Conservation (phyloP, 2,797 vertebrate genomes). For the Falco cherrug region DNA sequence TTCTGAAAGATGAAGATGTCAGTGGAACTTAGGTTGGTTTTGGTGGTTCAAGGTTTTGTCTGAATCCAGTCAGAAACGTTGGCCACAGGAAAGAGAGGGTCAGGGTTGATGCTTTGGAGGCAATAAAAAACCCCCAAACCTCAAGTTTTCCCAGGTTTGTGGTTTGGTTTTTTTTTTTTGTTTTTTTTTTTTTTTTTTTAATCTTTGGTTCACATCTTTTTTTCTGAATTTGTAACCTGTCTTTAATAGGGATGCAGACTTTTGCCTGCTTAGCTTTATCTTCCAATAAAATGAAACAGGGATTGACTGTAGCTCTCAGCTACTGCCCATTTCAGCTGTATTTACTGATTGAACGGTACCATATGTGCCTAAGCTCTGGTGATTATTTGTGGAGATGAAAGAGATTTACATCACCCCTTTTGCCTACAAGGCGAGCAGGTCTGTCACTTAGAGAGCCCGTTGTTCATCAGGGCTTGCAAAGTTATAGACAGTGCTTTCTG, state of each 20-base stretch:
- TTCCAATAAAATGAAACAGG: neutral
- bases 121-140: neutral
- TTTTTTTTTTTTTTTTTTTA: neutral
- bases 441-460: neutral
- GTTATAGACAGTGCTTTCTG: neutral
- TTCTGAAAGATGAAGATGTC: neutral
- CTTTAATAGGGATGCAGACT: neutral
- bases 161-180: no score
- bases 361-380: neutral
- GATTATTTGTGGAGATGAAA: neutral
- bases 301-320: neutral
- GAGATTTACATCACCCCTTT: neutral
- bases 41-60: neutral
- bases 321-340: neutral
- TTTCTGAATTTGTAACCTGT: neutral
- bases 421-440: neutral
- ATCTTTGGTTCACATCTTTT: neutral
- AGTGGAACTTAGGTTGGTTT: neutral
- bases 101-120: no score
- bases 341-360: neutral
- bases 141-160: neutral
- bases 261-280: neutral
- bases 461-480: neutral
- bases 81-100: neutral
- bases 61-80: neutral